Conservation (phyloP, 2,888 invertebrate species). For the Carcina quercana region DNA sequence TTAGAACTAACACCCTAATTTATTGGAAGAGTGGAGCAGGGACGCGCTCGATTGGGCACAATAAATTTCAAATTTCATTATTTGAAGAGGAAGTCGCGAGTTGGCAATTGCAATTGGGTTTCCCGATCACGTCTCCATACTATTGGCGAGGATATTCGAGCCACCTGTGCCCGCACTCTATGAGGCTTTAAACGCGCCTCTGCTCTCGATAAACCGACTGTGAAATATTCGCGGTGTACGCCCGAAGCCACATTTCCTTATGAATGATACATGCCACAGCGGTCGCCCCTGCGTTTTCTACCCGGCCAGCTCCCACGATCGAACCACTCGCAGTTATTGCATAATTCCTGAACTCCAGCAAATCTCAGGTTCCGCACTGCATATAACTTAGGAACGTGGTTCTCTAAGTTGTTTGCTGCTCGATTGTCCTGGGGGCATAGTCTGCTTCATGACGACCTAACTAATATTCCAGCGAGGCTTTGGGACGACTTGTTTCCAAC, state of each 20-base stretch:
- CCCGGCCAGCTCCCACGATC: constrained; percentile 22
- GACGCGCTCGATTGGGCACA: constrained; percentile 51
- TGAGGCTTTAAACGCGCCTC: constrained; percentile 67
- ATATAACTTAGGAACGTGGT: constrained; percentile 21
- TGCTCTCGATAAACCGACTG: constrained; percentile 67
- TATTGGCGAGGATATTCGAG: constrained; percentile 68
- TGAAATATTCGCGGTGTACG: constrained; percentile 65
- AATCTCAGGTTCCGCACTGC: constrained; percentile 25
- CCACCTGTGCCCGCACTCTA: constrained; percentile 69
- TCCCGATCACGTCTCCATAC: constrained; percentile 68
- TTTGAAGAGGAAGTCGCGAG: constrained; percentile 68
- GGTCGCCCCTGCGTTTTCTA: constrained; percentile 22
- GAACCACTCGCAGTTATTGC: constrained; percentile 36
- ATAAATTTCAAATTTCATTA: constrained; percentile 72
- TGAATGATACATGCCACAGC: constrained; percentile 65
- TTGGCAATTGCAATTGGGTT: constrained; percentile 61
- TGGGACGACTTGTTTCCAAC: constrained; percentile 3
- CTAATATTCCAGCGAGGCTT: constrained; percentile 6
- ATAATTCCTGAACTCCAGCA: constrained; percentile 35
- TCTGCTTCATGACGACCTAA: constrained; percentile 2
- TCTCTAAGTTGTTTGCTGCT: constrained; percentile 21
- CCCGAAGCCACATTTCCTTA: constrained; percentile 56
- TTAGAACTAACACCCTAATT: constrained; percentile 43
- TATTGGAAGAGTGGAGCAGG: constrained; percentile 50
- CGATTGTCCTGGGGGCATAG: constrained; percentile 11